Base-by-base conservation (phyloP, 2,797 vertebrate species). In the Chelonia mydas region DNA sequence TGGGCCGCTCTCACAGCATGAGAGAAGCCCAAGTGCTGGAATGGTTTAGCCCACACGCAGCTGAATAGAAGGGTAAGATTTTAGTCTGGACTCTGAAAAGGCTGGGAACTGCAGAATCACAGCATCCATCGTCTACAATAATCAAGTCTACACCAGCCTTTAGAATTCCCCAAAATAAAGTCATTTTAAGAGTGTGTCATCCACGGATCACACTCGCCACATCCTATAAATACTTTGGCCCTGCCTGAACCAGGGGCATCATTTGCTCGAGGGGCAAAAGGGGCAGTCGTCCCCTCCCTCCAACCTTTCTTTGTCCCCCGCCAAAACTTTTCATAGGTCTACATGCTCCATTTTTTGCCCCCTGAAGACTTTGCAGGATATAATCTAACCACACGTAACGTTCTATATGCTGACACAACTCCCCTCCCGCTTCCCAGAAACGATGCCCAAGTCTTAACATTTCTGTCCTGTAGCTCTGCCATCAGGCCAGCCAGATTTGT, bases 401-500 rank as follows among this genome's bases (percentile, higher is more conserved):
- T 68, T 37, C 33, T 68, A 37, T 68, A 21, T 21, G n/a, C 65
- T 10, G 65, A 68, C 65, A 68, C n/a, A 21, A 68, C n/a, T 68
- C 5, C 33, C 17, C 9, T 68, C n/a, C 17, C 17, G 8, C 9
- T 10, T 68, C 65, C n/a, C n/a, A 9, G 19, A 37, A 68, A 37
- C 19, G 65, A 37, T 5, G 1, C n/a, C 19, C 19, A 5, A 23
- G 61, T 7, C 1, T 41, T 54, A 74, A 87, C 13, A 77, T 33
- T 84, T 88, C 55, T 91, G 91, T 55, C 89, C 84, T 61, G 74
- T 77, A 87, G 84, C 92, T 55, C 83, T 90, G 50, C 94, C 92
- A 74, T 94, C 91, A 84, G 65, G 82, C 0, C 1, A 91, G 37
- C 84, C 88, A 79, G 89, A 84, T 92, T 41, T 84, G 80, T 61